Percentiles rank a stretch among this genome's conserved stretches.
Evolutionary conservation across 2,888 invertebrate genomes (phyloP).

Genomic region (Rhorus exstirpatorius): DNA sequence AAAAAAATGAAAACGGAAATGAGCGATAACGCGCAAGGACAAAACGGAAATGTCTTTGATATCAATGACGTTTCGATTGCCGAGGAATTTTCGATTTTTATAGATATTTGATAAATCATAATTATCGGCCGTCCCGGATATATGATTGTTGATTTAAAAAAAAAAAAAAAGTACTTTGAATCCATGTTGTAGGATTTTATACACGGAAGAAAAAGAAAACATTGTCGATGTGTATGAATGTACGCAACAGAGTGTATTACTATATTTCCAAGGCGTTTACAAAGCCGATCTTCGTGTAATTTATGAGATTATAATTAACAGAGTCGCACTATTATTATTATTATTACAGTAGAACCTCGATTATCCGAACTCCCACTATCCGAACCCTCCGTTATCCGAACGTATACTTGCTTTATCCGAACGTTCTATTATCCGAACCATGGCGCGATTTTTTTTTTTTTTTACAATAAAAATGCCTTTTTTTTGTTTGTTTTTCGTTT

Average conservation of each 20-base stretch:
- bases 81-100: slow-evolving; percentile 50
- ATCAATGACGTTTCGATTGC: slow-evolving; percentile 4
- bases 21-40: neutral
- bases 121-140: slow-evolving; percentile 33
- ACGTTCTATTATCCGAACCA: too few relatives aligned
- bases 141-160: slow-evolving; percentile 21
- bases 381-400: too few relatives aligned
- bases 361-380: too few relatives aligned
- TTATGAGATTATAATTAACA: slow-evolving; percentile 52
- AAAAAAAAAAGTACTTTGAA: slow-evolving; percentile 29
- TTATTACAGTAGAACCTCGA: too few relatives aligned
- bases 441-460: too few relatives aligned
- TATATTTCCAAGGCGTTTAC: slow-evolving; percentile 53
- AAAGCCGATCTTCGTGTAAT: slow-evolving; percentile 52
- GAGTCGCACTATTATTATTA: slow-evolving; percentile 29
- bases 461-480: too few relatives aligned
- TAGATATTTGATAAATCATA: slow-evolving; percentile 40
- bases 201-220: slow-evolving; percentile 24
- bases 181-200: slow-evolving; percentile 46
- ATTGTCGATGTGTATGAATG: slow-evolving; percentile 48
- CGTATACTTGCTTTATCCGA: too few relatives aligned
- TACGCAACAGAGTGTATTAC: slow-evolving; percentile 46
- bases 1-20: slow-evolving; percentile 1
- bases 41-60: neutral
- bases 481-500: too few relatives aligned